phyloP scores from a whole-genome alignment of 2,888 invertebrate genomes.

The Acrocyrtus sp. region DNA sequence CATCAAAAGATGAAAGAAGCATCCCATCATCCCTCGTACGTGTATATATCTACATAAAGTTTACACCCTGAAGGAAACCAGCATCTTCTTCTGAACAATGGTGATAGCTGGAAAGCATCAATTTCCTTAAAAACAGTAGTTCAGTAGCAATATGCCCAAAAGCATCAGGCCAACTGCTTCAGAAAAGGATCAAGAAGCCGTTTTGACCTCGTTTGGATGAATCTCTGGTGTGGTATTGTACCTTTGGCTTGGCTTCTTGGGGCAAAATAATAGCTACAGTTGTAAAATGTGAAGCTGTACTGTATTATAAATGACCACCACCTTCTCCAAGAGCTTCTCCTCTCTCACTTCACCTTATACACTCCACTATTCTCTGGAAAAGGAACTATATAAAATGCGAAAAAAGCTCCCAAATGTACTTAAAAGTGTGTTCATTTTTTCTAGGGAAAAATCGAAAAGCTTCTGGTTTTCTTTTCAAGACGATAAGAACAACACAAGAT shows the following conservation, averaged over 20 bases:
- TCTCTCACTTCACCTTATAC: constrained; percentile 1
- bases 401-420: background rate
- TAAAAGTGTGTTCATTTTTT: too few species aligned
- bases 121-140: constrained; percentile 7
- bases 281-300: too few species aligned
- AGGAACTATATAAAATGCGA: background rate
- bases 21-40: too few species aligned
- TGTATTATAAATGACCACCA: too few species aligned
- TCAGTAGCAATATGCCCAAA: constrained; percentile 3
- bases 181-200: too few species aligned
- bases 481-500: constrained; percentile 12
- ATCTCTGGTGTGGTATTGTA: too few species aligned
- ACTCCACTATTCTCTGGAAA: constrained; percentile 7
- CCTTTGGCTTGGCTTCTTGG: too few species aligned
- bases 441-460: too few species aligned
- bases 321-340: background rate
- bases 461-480: too few species aligned
- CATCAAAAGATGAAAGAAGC: too few species aligned
- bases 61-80: background rate
- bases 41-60: constrained; percentile 2
- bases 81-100: background rate
- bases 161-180: background rate
- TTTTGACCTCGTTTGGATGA: constrained; percentile 19
- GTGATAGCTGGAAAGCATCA: background rate
- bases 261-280: too few species aligned